These are phyloP conservation scores for Drosophila grimshawi DNA, from an alignment of 1,140 invertebrate species.

Conservation along the genomic window DNA sequence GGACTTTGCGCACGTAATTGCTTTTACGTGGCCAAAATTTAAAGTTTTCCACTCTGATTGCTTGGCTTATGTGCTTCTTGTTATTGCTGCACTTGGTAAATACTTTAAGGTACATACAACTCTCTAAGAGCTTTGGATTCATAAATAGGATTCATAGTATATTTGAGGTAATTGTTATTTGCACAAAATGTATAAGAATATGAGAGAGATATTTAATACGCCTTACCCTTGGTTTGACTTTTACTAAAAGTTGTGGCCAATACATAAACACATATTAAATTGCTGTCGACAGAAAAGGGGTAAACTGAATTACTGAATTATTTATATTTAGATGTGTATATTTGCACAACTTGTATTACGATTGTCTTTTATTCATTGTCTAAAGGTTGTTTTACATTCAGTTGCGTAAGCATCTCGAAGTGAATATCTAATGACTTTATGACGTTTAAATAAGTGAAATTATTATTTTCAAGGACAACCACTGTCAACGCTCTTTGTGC, in stretches of 20 bases:
- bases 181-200: not conserved
- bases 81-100: not conserved
- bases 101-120: not conserved
- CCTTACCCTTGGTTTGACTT: slow-evolving; percentile 70
- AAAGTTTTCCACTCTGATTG: slow-evolving; percentile 50
- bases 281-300: not conserved
- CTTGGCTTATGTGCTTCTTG: slow-evolving; percentile 1
- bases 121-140: not conserved
- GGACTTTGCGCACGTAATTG: slow-evolving; percentile 60
- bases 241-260: slow-evolving; percentile 31
- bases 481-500: not conserved
- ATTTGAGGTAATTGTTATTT: slow-evolving; percentile 2
- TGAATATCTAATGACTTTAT: no score
- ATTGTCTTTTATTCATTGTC: not conserved
- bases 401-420: not conserved
- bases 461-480: slow-evolving; percentile 2
- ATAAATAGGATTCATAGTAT: not conserved
- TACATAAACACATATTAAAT: not conserved
- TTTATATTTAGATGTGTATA: not conserved
- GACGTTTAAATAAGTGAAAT: no score
- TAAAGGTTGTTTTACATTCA: not conserved
- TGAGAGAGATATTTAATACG: not conserved
- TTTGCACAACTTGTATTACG: not conserved
- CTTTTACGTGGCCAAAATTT: slow-evolving; percentile 60
- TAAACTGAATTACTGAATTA: not conserved